Evolutionary conservation across 2,113 vertebrate species (phyloP).

Genomic region (Phocoena phocoena): DNA sequence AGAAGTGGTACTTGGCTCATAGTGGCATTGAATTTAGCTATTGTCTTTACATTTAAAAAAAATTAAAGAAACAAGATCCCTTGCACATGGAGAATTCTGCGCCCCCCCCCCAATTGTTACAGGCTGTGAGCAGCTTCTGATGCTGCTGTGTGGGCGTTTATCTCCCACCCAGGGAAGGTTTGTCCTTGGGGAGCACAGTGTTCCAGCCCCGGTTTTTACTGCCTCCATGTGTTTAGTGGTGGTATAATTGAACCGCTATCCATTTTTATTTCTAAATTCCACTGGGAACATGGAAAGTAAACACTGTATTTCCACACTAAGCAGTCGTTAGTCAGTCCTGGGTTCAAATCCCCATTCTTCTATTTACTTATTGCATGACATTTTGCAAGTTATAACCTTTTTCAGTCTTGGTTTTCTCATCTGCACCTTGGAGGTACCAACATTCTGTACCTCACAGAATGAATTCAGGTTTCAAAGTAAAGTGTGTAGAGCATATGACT

Average conservation of each 20-base stretch:
- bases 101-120: not conserved
- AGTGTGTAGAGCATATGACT: not conserved
- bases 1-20: not conserved
- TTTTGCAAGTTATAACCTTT: not conserved
- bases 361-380: not conserved
- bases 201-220: not conserved
- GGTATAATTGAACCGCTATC: not conserved
- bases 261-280: constrained; percentile 19
- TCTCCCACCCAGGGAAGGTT: not conserved
- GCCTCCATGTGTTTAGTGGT: not conserved
- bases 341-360: not conserved
- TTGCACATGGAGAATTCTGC: not conserved
- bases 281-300: not conserved
- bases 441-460: not conserved
- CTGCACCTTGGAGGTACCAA: not conserved
- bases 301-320: not conserved
- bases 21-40: not conserved
- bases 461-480: not conserved
- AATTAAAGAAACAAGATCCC: not conserved
- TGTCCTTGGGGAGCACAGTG: not conserved
- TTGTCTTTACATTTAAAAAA: not conserved
- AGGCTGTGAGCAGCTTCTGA: not conserved
- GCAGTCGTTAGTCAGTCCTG: not conserved
- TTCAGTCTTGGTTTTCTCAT: not conserved
- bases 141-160: not conserved